These are phyloP conservation scores for Polyploca ridens DNA, from an alignment of 2,888 invertebrate genomes.

Conservation along the genomic window DNA sequence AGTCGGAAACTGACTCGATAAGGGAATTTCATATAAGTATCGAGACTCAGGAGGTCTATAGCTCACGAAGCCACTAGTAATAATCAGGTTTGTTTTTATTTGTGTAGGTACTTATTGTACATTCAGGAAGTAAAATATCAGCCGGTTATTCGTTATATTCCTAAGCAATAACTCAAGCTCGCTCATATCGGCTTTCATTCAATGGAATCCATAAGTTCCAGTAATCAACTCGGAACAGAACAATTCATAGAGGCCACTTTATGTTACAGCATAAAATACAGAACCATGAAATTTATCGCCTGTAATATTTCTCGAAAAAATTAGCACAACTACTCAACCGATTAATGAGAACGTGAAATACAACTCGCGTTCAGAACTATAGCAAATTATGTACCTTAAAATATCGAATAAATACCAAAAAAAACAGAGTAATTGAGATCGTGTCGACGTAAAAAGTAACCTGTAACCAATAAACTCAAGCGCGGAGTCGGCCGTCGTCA, in stretches of 20 bases:
- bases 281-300: slow-evolving; percentile 71
- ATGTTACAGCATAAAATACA: slow-evolving; percentile 68
- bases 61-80: too few species aligned
- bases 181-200: slow-evolving; percentile 46
- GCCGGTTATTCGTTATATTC: slow-evolving; percentile 13
- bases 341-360: slow-evolving; percentile 80
- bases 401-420: slow-evolving; percentile 66
- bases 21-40: too few species aligned
- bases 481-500: slow-evolving; percentile 60
- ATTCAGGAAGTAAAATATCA: not conserved
- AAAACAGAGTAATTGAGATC: slow-evolving; percentile 70
- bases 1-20: too few species aligned
- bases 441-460: slow-evolving; percentile 65
- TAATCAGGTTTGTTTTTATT: too few species aligned
- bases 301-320: slow-evolving; percentile 75
- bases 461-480: slow-evolving; percentile 61
- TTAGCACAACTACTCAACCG: slow-evolving; percentile 80
- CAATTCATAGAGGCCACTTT: slow-evolving; percentile 59
- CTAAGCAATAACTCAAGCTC: slow-evolving; percentile 21
- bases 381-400: slow-evolving; percentile 74
- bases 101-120: too few species aligned
- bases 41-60: too few species aligned
- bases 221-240: slow-evolving; percentile 57
- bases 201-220: slow-evolving; percentile 60
- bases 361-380: slow-evolving; percentile 68